Evolutionary conservation across 2,113 vertebrate species (phyloP), one percentile per base, ranked within the genome.

Genomic region (Riparia riparia): DNA sequence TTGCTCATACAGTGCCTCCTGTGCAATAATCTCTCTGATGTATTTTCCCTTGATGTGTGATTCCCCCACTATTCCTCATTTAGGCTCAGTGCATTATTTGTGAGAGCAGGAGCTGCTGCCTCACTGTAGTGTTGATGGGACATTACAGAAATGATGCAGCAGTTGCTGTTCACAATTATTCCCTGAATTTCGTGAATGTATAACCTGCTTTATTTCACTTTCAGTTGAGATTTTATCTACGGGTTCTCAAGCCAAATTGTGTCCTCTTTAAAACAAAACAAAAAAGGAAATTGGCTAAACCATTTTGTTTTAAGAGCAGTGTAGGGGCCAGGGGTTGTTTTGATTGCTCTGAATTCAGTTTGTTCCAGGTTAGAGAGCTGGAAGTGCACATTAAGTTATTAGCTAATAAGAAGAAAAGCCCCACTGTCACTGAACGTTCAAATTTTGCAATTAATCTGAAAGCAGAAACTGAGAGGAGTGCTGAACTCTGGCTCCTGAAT

Each of bases 1-100:
- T 98, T 98, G 97, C 83, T 95, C 88, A 97, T 96, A 81, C 74
- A 97, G 97, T 97, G 97, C 97, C 97, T 97, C 96, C 91, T 78
- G 97, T 98, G 98, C 97, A 97, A 91, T 97, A 96, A 94, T 90
- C 71, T 91, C 78, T 92, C 94, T 86, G 86, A 95, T 95, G 69
- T 96, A 34, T 97, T 97, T 97, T 91, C 90, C 79, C 92, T 78
- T 93, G 31, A 28, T 82, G 82, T 95, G 93, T 81, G 84, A 90
- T 56, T 45, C 8, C 60, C 53, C n/a, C 50, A 49, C 82, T 94
- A 4, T 92, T 96, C 97, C 95, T 83, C 70, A 10, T 72, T 90
- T 88, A 42, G 95, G 92, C 87, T 89, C 73, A 76, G 82, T 90
- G 70, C 93, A 65, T 96, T 89, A 69, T 88, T 96, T 77, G 26